A percentile compares a stretch with the other conserved stretches of the same genome.
Conservation (phyloP, 2,888 invertebrate species). For the Ferrisia virgata region DNA sequence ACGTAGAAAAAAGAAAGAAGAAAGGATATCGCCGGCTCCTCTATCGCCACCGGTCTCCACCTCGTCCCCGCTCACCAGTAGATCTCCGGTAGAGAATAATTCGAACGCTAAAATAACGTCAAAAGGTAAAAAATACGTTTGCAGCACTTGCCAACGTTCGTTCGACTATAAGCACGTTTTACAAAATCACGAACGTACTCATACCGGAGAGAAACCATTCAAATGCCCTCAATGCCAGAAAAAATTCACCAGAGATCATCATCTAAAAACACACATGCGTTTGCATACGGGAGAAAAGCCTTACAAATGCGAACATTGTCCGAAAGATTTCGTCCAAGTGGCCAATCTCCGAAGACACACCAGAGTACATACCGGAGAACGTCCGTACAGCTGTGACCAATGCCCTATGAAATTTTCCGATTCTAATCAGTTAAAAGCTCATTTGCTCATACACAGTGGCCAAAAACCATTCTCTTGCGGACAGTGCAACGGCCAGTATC, state of each 20-base stretch:
- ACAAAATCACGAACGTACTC: conserved; percentile 91
- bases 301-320: conserved; percentile 87
- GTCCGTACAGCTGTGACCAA: conserved; percentile 74
- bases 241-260: conserved; percentile 88
- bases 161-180: conserved; percentile 93
- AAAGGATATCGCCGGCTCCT: background rate
- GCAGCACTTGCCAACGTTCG: conserved; percentile 79
- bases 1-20: background rate
- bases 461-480: conserved; percentile 84
- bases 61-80: background rate
- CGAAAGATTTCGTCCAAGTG: conserved; percentile 88
- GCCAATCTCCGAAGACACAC: conserved; percentile 85
- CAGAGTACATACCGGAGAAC: conserved; percentile 85
- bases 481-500: conserved; percentile 74
- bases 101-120: background rate
- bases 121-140: conserved; percentile 66
- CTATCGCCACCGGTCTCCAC: conserved; percentile 21
- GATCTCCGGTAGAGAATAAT: background rate
- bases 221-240: conserved; percentile 89
- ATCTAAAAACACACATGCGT: conserved; percentile 87
- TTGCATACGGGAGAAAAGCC: conserved; percentile 92
- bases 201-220: conserved; percentile 92
- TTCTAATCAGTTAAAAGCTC: conserved; percentile 87
- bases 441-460: conserved; percentile 82
- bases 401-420: conserved; percentile 86